Percentiles rank a stretch among this genome's conserved stretches.
Conservation (phyloP, 2,888 invertebrate species). For the Drosophila colorata region DNA sequence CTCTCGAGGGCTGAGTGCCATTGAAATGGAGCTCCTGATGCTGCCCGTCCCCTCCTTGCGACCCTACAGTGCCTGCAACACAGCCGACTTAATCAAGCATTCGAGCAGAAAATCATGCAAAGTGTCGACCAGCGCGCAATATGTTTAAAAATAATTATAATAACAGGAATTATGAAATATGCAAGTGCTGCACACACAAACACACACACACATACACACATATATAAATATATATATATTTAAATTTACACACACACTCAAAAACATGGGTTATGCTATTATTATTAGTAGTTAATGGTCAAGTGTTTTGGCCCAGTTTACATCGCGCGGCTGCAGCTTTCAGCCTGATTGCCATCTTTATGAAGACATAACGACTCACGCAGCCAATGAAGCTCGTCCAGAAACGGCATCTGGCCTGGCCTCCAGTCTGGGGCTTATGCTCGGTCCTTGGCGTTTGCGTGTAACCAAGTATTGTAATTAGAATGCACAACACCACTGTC, state of each 20-base stretch:
- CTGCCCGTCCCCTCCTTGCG: background rate
- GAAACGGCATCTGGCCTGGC: constrained; percentile 25
- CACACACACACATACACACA: constrained; percentile 9
- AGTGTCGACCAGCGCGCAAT: constrained; percentile 67
- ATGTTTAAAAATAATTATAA: constrained; percentile 78
- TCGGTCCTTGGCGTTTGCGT: constrained; percentile 36
- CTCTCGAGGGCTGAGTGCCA: constrained; percentile 56
- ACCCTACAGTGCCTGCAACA: background rate
- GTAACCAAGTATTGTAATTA: constrained; percentile 66
- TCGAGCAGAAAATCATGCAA: constrained; percentile 77
- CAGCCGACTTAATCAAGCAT: constrained; percentile 54
- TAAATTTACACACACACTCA: background rate
- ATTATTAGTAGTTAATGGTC: constrained; percentile 66
- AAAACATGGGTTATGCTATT: constrained; percentile 35
- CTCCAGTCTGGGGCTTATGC: background rate
- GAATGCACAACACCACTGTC: constrained; percentile 56
- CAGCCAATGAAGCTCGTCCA: constrained; percentile 48
- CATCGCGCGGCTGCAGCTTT: constrained; percentile 53
- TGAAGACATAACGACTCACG: constrained; percentile 76
- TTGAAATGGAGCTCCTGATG: constrained; percentile 25
- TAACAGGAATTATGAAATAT: constrained; percentile 68
- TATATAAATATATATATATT: background rate
- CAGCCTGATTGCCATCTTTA: constrained; percentile 73
- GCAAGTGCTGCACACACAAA: constrained; percentile 19
- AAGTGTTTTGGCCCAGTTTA: constrained; percentile 74